These are phyloP conservation scores for Lasioglossum marginatum DNA, from an alignment of 2,888 invertebrate species.

Conservation along the genomic window DNA sequence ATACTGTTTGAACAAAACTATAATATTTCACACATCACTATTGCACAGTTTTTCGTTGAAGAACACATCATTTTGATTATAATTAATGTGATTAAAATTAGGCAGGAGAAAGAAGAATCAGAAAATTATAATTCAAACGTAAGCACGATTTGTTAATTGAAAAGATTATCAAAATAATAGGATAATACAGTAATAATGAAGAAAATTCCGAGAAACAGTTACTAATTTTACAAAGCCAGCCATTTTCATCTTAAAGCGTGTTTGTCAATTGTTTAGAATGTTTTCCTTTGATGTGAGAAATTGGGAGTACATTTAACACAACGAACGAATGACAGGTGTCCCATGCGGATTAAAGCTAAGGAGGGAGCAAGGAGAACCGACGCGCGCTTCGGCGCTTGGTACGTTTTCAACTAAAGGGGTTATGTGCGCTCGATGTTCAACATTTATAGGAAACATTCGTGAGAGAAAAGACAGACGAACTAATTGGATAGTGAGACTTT, in stretches of 20 bases:
- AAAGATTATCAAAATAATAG: neutral
- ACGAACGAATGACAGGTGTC: constrained; percentile 79
- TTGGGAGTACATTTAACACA: constrained; percentile 11
- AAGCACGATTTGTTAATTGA: neutral
- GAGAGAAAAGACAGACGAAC: neutral
- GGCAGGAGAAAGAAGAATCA: neutral
- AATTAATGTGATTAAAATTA: neutral
- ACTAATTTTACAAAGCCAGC: neutral
- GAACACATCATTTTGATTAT: neutral
- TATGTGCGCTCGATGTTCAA: constrained; percentile 61
- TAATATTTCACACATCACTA: neutral
- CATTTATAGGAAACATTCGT: constrained; percentile 15
- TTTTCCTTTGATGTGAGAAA: neutral
- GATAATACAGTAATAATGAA: neutral
- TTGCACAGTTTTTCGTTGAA: neutral
- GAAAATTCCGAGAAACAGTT: neutral
- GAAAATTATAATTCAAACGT: neutral
- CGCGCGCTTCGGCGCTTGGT: constrained; percentile 77
- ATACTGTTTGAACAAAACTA: neutral
- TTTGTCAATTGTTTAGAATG: neutral
- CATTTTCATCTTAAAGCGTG: neutral
- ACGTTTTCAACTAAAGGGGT: constrained; percentile 62
- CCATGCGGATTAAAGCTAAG: constrained; percentile 66
- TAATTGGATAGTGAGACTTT: neutral
- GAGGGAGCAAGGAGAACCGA: constrained; percentile 79